Base-by-base conservation (phyloP, 2,888 invertebrate species). In the Epistrophe grossulariae region DNA sequence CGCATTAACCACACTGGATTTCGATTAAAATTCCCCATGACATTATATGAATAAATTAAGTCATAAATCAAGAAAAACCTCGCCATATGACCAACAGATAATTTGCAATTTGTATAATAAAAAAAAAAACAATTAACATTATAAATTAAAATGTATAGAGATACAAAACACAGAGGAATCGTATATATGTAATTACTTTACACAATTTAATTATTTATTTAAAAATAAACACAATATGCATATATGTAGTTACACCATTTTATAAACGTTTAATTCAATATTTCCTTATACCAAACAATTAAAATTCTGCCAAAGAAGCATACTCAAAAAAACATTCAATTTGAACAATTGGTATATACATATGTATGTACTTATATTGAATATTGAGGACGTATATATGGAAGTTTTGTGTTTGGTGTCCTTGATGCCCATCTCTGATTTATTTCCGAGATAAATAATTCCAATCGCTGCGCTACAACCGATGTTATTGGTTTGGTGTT, bases 391-490 rank as follows among this genome's bases (percentile, higher is more conserved):
- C 24, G 3, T 24, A 24, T 3, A 24, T 24, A 55, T 24, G 55
- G 28, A 9, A 55, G 28, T 15, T 8, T 55, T 0, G 28, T 55
- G 28, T 55, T 15, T 4, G 55, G 28, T 15, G 28, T 55, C 55
- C 55, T 31, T 31, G 55, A 28, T 28, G 24, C 4, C 15, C 9
- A 15, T 15, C 55, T 55, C 9, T 55, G 55, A 55, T 55, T 55
- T 55, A 55, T 55, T n/a, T 55, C 15, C 15, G 28, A 55, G 15
- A 28, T 55, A 55, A 31, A 55, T 31, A 55, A 55, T 55, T 31
- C 15, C 15, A 55, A 7, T 31, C 9, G 15, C 15, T 4, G 8
- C 13, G 28, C 24, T 3, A 6, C 15, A 8, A 15, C 28, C 15
- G 9, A 31, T 55, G 6, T 5, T 15, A n/a, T 31, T 55, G 28